Conservation (phyloP, 2,888 invertebrate genomes). For the Furcula furcula region DNA sequence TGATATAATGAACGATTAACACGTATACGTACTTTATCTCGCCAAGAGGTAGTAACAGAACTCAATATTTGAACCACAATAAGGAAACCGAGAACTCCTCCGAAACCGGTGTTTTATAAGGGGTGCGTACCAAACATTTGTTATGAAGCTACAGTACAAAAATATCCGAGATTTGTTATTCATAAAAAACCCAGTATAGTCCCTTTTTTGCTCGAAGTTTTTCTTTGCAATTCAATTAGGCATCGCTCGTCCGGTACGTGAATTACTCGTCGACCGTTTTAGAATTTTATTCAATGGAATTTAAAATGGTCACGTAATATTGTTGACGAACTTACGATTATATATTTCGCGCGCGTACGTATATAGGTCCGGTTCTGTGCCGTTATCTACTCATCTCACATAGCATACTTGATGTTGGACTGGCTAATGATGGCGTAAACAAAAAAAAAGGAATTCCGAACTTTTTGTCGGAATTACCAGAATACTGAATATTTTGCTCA, state of each 20-base stretch:
- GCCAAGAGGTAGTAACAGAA: not conserved
- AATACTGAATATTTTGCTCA: conserved; percentile 27
- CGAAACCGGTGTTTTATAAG: conserved; percentile 4
- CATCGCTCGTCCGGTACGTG: conserved; percentile 39
- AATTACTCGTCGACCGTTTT: conserved; percentile 33
- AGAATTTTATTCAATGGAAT: conserved; percentile 32
- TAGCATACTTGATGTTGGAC: conserved; percentile 23
- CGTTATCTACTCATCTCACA: conserved; percentile 38
- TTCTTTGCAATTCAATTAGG: conserved; percentile 37
- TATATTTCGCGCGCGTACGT: conserved; percentile 42
- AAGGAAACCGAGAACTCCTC: conserved; percentile 8
- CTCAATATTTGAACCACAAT: conserved; percentile 3
- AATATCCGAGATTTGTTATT: conserved; percentile 2
- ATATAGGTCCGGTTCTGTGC: conserved; percentile 42
- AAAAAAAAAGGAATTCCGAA: conserved; percentile 21
- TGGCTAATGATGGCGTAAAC: conserved; percentile 20
- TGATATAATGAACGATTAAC: conserved; percentile 28
- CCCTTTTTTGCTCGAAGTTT: conserved; percentile 10
- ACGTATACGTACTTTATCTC: conserved; percentile 13
- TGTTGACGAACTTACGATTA: conserved; percentile 29
- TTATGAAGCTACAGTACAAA: conserved; percentile 2
- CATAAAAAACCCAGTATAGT: conserved; percentile 8
- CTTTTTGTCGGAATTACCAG: conserved; percentile 33
- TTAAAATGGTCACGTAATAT: conserved; percentile 47
- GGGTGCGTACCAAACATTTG: no score